Evolutionary conservation across 35 echinoderm and acorn worm genomes (phyloP).

Genomic region (Strongylocentrotus purpuratus): DNA sequence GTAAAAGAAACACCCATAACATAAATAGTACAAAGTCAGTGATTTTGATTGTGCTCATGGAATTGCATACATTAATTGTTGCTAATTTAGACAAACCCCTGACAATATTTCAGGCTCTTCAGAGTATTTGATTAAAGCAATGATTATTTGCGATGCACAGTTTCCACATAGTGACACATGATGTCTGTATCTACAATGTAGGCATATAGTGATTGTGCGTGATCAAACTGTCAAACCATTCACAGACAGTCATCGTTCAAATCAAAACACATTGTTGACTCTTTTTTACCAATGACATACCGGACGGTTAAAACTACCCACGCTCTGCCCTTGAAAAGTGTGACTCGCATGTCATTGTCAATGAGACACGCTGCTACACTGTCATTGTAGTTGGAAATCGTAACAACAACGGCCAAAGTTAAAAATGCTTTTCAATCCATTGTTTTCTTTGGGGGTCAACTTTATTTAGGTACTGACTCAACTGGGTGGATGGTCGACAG

Average conservation of each 20-base stretch:
- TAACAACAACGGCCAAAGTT: neutral
- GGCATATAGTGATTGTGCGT: neutral
- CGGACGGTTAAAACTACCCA: neutral
- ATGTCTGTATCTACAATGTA: neutral
- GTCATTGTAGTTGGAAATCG: neutral
- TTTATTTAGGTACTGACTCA: neutral
- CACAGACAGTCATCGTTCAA: neutral
- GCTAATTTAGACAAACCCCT: too few species aligned
- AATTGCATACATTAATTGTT: too few species aligned
- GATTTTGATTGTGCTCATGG: too few species aligned
- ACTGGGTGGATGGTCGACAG: neutral
- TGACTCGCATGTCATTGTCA: neutral
- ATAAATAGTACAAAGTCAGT: too few species aligned
- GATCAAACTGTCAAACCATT: neutral
- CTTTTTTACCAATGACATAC: neutral
- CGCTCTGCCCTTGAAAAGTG: neutral
- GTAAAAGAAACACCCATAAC: too few species aligned
- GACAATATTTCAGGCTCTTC: too few species aligned
- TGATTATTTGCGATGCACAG: too few species aligned
- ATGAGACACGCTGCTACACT: neutral
- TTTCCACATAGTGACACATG: too few species aligned
- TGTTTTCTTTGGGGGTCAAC: neutral
- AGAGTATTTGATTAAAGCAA: too few species aligned
- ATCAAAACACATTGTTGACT: neutral
- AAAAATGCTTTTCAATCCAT: neutral